Base-by-base conservation (phyloP, 2,797 vertebrate genomes). In the Antennarius maculatus region DNA sequence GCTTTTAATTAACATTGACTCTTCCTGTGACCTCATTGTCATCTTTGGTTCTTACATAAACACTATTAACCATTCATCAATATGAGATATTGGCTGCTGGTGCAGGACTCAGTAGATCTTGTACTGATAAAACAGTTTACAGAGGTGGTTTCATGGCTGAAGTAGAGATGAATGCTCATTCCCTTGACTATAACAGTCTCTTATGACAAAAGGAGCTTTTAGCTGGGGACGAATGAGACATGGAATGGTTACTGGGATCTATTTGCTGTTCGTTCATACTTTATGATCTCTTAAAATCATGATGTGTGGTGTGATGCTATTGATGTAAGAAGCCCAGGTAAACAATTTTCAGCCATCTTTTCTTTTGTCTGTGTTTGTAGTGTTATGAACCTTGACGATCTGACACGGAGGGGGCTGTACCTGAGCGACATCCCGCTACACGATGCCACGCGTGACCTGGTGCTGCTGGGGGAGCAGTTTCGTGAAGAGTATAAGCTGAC, bases 401-500 rank as follows among this genome's bases (percentile, higher is more conserved):
- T 99, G 75, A 99, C 97, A 0, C 92, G 97, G 74, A 92, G 97
- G 83, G 98, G 98, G 4, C 93, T 99, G 4, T 99, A 98, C 84
- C 92, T 99, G 79, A 99, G 98, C 65, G 98, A 99, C 89, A 99
- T 99, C 78, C 98, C 98, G 0, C 83, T 99, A 17, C 98, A 99
- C 0, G 98, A 99, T 12, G 98, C 98, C 68, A 99, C 97, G 0
- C 95, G 98, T 0, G 98, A 99, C 86, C 93, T 99, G 42, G 98
- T 99, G 68, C 94, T 99, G 77, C 78, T 99, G 78, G 98, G 98
- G n/a, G 98, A 99, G 76, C 98, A 99, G 87, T 99, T 99, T 86
- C 92, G 97, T 50, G 98, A 99, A 87, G 98, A 99, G 82, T 99
- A 99, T 89, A 99, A 99, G 74, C 90, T 99, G 81, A 99, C 98